phyloP scores from a whole-genome alignment of 2,797 vertebrate species.

The Malacoctenus gilli region DNA sequence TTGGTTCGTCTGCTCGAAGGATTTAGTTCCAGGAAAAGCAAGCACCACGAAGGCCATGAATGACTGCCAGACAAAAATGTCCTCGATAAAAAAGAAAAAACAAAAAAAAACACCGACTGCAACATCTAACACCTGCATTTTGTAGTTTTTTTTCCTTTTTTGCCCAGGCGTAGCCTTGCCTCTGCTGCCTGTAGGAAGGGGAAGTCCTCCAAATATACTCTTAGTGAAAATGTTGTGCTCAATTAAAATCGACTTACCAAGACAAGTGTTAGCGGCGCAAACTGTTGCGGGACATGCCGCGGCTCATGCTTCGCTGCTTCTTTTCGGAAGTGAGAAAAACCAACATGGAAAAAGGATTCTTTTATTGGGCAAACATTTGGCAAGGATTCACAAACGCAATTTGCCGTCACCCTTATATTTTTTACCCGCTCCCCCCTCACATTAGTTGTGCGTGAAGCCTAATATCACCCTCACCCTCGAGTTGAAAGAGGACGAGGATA shows the following conservation, averaged over 20 bases:
- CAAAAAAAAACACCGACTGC: conserved; percentile 59
- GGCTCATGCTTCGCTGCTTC: conserved; percentile 10
- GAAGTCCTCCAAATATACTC: not conserved
- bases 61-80: conserved; percentile 69
- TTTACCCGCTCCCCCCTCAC: conserved; percentile 5
- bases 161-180: conserved; percentile 28
- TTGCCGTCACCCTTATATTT: conserved; percentile 23
- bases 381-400: conserved; percentile 26
- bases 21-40: conserved; percentile 58
- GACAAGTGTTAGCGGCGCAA: not conserved
- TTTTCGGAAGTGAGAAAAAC: conserved; percentile 17
- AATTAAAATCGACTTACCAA: conserved; percentile 5
- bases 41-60: conserved; percentile 70
- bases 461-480: conserved; percentile 30
- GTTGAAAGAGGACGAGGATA: conserved; percentile 54
- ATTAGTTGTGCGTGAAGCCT: conserved; percentile 21
- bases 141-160: conserved; percentile 4
- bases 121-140: conserved; percentile 78
- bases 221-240: not conserved
- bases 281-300: not conserved
- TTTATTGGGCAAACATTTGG: conserved; percentile 25
- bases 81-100: conserved; percentile 70
- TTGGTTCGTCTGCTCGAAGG: conserved; percentile 43
- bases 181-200: conserved; percentile 5
- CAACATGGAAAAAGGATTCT: conserved; percentile 26